A percentile compares a stretch with the other conserved stretches of the same genome.
phyloP scores from a whole-genome alignment of 1,140 invertebrate genomes.

The Ceratosolen fusciceps region DNA sequence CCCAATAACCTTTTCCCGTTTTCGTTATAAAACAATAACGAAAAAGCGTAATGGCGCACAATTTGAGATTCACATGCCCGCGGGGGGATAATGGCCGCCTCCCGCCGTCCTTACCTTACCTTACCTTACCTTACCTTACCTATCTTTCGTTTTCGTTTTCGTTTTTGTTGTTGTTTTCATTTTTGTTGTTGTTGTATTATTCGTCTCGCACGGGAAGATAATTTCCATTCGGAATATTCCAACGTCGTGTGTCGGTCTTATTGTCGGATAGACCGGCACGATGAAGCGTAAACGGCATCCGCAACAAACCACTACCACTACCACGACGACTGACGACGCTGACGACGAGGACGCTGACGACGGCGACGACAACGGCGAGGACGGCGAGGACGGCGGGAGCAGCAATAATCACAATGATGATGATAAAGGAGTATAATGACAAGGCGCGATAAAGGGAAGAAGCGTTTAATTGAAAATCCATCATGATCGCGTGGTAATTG shows the following conservation, averaged over 20 bases:
- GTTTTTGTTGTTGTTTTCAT: too few relatives aligned
- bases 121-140: too few relatives aligned
- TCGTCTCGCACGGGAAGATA: neutral
- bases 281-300: too few relatives aligned
- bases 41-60: slow-evolving; percentile 27
- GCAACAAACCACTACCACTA: too few relatives aligned
- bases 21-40: slow-evolving; percentile 29
- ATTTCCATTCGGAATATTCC: slow-evolving; percentile 10
- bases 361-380: neutral
- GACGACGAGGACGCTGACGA: neutral
- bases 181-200: too few relatives aligned
- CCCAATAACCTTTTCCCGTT: slow-evolving; percentile 13
- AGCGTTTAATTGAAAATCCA: neutral
- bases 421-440: neutral
- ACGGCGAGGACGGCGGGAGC: neutral
- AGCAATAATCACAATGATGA: slow-evolving; percentile 1
- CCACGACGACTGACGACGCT: too few relatives aligned
- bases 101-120: too few relatives aligned
- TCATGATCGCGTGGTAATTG: neutral
- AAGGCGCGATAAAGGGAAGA: slow-evolving; percentile 6
- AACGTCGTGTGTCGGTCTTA: neutral
- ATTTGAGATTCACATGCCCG: slow-evolving; percentile 39
- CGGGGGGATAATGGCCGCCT: neutral
- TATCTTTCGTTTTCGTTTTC: too few relatives aligned
- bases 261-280: too few relatives aligned